Conservation (phyloP, 2,888 invertebrate genomes). For the Gastrophysa polygoni region DNA sequence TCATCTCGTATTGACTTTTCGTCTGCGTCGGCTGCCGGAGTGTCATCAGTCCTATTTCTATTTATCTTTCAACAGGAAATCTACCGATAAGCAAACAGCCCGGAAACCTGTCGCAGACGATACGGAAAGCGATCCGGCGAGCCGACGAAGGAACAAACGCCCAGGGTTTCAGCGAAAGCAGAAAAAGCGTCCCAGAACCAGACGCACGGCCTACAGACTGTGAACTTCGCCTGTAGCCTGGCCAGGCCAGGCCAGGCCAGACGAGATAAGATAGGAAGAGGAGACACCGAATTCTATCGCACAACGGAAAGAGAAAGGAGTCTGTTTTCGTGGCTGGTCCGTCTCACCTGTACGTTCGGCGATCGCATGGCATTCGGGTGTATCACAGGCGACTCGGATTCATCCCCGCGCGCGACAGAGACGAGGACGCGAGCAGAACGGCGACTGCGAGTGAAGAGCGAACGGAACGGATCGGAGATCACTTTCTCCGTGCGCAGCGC, state of each 20-base stretch:
- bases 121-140: no score
- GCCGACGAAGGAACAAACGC: no score
- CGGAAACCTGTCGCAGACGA: no score
- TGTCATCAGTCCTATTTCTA: no score
- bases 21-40: no score
- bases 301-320: constrained; percentile 39
- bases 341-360: constrained; percentile 36
- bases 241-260: not conserved
- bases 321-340: constrained; percentile 24
- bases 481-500: constrained; percentile 34
- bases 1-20: no score
- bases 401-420: no score
- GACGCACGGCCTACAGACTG: not conserved
- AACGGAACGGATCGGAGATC: constrained; percentile 32
- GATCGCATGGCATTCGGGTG: constrained; percentile 26
- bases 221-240: not conserved
- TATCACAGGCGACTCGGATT: constrained; percentile 13
- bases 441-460: constrained; percentile 26
- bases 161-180: constrained; percentile 1
- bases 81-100: no score
- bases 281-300: no score
- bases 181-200: no score
- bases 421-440: constrained; percentile 28
- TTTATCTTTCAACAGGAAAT: no score
- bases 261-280: constrained; percentile 3